phyloP scores from a whole-genome alignment of 2,888 invertebrate genomes.

The Polymixis lichenea region DNA sequence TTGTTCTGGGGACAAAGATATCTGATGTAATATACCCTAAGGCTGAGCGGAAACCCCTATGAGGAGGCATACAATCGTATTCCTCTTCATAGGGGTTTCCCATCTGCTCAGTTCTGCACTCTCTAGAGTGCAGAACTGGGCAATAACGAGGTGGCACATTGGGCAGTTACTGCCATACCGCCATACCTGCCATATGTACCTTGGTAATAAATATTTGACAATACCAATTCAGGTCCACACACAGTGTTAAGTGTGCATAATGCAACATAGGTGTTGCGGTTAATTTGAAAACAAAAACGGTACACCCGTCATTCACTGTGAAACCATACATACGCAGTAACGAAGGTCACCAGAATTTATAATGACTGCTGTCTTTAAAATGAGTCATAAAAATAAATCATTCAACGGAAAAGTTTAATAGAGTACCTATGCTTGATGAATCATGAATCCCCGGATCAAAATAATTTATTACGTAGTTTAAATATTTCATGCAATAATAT shows the following conservation, averaged over 20 bases:
- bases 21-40: neutral
- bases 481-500: conserved; percentile 39
- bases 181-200: neutral
- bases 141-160: neutral
- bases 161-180: neutral
- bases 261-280: conserved; percentile 2
- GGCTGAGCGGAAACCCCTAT: too few species aligned
- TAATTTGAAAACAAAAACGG: conserved; percentile 34
- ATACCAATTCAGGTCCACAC: neutral
- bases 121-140: neutral
- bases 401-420: conserved; percentile 59
- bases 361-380: conserved; percentile 57
- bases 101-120: too few species aligned
- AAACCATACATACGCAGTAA: conserved; percentile 29
- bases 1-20: conserved; percentile 73
- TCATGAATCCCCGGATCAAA: conserved; percentile 54
- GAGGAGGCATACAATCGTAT: too few species aligned
- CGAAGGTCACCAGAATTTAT: conserved; percentile 54
- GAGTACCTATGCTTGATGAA: conserved; percentile 46
- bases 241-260: neutral
- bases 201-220: conserved; percentile 3
- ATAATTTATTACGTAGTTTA: conserved; percentile 48
- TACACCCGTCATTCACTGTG: conserved; percentile 30
- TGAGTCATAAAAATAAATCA: conserved; percentile 65
- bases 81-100: too few species aligned